These are phyloP conservation scores for Sebastes fasciatus DNA, from an alignment of 2,113 vertebrate genomes.

Conservation along the genomic window DNA sequence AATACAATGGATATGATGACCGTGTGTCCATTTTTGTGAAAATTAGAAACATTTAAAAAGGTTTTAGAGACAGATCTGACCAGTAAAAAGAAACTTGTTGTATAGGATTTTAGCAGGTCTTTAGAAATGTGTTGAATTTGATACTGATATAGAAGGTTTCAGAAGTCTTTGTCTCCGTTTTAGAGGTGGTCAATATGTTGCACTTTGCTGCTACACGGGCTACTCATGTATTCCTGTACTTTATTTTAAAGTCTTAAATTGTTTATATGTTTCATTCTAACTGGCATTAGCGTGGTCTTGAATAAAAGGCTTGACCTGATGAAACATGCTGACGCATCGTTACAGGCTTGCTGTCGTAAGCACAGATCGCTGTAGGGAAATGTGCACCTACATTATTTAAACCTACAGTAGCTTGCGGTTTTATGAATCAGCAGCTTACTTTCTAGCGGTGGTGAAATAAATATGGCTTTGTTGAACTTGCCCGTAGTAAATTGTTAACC, in stretches of 20 bases:
- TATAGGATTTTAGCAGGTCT: conserved; percentile 1
- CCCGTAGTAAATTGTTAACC: not conserved
- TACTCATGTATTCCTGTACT: not conserved
- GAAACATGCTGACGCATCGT: conserved; percentile 33
- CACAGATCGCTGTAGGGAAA: conserved; percentile 21
- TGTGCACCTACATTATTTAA: conserved; percentile 38
- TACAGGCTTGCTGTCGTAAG: conserved; percentile 20
- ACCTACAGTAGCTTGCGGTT: conserved; percentile 33
- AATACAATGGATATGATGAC: conserved; percentile 20
- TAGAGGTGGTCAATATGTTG: not conserved
- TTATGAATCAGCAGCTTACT: conserved; percentile 46
- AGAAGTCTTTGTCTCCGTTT: conserved; percentile 8
- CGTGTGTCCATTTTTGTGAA: conserved; percentile 32
- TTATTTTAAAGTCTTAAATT: conserved; percentile 4
- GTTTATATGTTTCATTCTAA: not conserved
- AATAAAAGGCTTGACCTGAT: conserved; percentile 14
- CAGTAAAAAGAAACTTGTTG: not conserved
- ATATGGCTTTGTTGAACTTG: conserved; percentile 22
- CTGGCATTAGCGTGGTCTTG: not conserved
- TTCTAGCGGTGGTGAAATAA: conserved; percentile 17
- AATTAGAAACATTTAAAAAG: conserved; percentile 8
- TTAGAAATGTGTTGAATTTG: not conserved
- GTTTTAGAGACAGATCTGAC: not conserved
- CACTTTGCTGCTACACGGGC: not conserved
- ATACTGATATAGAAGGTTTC: conserved; percentile 14